Evolutionary conservation across 2,797 vertebrate genomes (phyloP), one percentile per base, ranked within the genome.

Genomic region (Alosa sapidissima): DNA sequence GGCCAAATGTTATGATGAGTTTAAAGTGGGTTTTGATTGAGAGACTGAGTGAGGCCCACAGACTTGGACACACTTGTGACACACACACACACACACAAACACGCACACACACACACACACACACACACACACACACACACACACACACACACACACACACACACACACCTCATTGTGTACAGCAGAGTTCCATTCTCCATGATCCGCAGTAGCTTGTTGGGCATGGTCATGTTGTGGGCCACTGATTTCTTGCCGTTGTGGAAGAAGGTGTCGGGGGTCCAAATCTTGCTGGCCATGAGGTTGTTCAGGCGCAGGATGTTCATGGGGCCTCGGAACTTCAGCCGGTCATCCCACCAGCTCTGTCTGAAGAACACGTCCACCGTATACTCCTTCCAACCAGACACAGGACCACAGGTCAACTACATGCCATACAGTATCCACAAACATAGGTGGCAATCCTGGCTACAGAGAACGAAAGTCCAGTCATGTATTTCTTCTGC

Each of bases 141-240:
- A 60, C 28, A 82, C 36, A 83, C 54, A 83, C 52, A 55, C 81
- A 82, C 52, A 55, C 81, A 83, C 36, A 47, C 14, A 83, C 60
- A 49, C 41, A 49, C 60, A 28, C 60, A 84, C 93, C 93, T 94
- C 94, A 95, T 95, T 0, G 94, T 95, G 87, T 95, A 95, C 24
- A 94, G 91, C 54, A 95, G 85, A 8, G 93, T 94, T 21, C 94
- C 94, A 41, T 95, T 92, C 86, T 95, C 94, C 93, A 93, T 98
- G 91, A 99, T 98, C 72, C 98, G 92, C 85, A 98, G 91, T 5
- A 99, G 94, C 91, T 98, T 98, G 90, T 98, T 98, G 86, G 98
- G 98, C 97, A 98, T 98, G 0, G 97, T 98, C 97, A 99, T 99
- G 89, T 99, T 99, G 91, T 99, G 98, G 78, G 98, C 98, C 89